Evolutionary conservation across 2,888 invertebrate genomes (phyloP), one percentile per base, ranked within the genome.

Genomic region (Dynastes tityus): DNA sequence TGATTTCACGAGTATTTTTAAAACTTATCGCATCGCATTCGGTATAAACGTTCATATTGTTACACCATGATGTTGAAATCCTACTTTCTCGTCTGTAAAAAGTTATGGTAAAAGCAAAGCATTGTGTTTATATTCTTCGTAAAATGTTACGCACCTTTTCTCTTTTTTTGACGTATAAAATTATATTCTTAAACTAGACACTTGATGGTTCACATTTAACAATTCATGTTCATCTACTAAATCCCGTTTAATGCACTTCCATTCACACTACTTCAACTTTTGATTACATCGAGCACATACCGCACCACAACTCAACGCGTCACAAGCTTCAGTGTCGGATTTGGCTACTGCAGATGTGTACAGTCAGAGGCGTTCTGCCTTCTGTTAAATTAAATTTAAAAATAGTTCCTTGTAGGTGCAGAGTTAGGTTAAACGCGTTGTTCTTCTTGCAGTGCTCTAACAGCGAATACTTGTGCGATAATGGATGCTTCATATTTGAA

Each of bases 1-100:
- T 65, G 65, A 65, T 65, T 65, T 65, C 65, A 65, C 40, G 29
- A 37, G 32, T 65, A 65, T 65, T 65, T 65, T 65, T 65, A 65
- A 65, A 32, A 16, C 16, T 37, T 65, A 37, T 63, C 63, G 32
- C 32, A 65, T 37, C 16, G 16, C 13, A 6, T n/a, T 16, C 16
- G n/a, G 53, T 6, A 16, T 45, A 1, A 45, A 53, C 16, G 16
- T 53, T 16, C 13, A n/a, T 53, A 53, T 16, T 53, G 53, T 53
- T n/a, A 5, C n/a, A 53, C 4, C 16, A 16, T 16, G 53, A 53
- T 53, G 53, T 51, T 51, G 51, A 53, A 53, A 16, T 53, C 13
- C 2, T 53, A 53, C 53, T 53, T 53, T 53, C 53, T 53, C n/a
- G 53, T 53, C 16, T n/a, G n/a, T 53, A 53, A n/a, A 51, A 53